Evolutionary conservation across 2,797 vertebrate genomes (phyloP), one percentile per base, ranked within the genome.

Genomic region (Peromyscus attwateri): DNA sequence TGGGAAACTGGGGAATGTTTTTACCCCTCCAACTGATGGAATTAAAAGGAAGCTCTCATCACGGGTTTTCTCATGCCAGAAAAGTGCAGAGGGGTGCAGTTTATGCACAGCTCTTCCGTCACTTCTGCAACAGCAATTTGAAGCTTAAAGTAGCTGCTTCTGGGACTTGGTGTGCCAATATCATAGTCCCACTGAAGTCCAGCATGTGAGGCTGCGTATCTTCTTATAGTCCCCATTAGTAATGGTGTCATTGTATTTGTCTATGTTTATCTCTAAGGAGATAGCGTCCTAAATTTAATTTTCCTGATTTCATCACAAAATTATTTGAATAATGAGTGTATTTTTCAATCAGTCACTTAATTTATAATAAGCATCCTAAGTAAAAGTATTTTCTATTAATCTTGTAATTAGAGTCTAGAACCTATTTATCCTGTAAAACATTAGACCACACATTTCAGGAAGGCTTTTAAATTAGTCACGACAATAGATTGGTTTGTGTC

Each of bases 361-460:
- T 96, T 94, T 81, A 71, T 96, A 57, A 62, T 92, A 82, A 68
- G 21, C 55, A 49, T 82, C 68, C 37, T 49, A 73, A 96, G 13
- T 46, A 89, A 46, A 27, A 87, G 8, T 91, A 81, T 85, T 97
- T 97, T 87, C 82, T 92, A 71, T 96, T 95, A 92, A 83, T 46
- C 46, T 83, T 94, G 16, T 71, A 76, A 7, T 57, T 70, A 80
- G 23, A 92, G n/a, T 88, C n/a, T n/a, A 95, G n/a, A 10, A 88
- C 77, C 73, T 96, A 95, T 57, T 92, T 95, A 70, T 96, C 7
- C 34, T 91, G 96, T 34, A 96, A 95, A 95, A 94, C 14, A 73
- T 40, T 94, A 46, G 83, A 1, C 11, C 16, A 31, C 64, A 82
- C 66, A 82, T 81, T 96, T 97, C 60, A 62, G 89, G 52, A 93